Evolutionary conservation across 2,797 vertebrate species (phyloP), one percentile per base, ranked within the genome.

Genomic region (Pseudopleuronectes americanus): DNA sequence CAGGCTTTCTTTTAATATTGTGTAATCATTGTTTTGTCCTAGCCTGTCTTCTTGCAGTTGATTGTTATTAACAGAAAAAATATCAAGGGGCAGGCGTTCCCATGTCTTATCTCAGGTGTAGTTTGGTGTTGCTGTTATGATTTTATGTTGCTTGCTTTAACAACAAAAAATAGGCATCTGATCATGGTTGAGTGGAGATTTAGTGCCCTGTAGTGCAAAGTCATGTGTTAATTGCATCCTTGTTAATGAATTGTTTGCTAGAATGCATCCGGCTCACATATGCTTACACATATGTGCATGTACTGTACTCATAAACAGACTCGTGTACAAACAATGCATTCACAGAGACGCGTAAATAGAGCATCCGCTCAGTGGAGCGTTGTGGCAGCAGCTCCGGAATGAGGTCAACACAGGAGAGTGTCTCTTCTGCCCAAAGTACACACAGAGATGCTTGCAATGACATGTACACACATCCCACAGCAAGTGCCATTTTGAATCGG

Each of bases 321-420:
- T 57, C 43, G 45, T 69, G 67, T 57, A n/a, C 49, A 68, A 56
- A n/a, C 38, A 71, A 47, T 52, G 66, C 56, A 55, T 38, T 71
- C 53, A 58, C 54, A 63, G 49, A 38, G 60, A 74, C 43, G 71
- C 45, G 71, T 66, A 69, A 83, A 83, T 57, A 74, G 10, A 53
- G 55, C 71, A 69, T 85, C 33, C 61, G 82, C 64, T 77, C 77
- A 84, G 81, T 84, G 80, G 72, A 86, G 90, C 80, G 56, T 84
- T 80, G 81, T 70, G 77, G 79, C 77, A 81, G 78, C 80, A 83
- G 82, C 77, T 87, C 80, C 68, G 53, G 81, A 93, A 90, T 83
- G 76, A 88, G 91, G 90, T 90, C 91, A 91, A 71, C 77, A 68
- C 71, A 72, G 71, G 78, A 84, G 83, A 86, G 81, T 61, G 71